phyloP scores from a whole-genome alignment of 2,888 invertebrate species.

The Leptinotarsa tumamoca region DNA sequence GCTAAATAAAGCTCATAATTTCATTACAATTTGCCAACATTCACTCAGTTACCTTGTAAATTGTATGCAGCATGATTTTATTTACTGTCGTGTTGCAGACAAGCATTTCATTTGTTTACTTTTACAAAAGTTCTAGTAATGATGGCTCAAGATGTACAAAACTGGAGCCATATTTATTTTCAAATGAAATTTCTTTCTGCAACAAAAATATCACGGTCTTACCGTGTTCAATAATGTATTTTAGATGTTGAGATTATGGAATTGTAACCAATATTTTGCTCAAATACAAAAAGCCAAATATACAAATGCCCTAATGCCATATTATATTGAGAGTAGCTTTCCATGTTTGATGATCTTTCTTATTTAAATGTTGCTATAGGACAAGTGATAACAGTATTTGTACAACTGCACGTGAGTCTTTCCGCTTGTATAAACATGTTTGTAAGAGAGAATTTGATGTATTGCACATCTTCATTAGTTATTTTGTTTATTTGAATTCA shows the following conservation, averaged over 20 bases:
- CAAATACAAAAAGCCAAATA: slow-evolving; percentile 18
- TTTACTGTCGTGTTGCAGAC: background rate
- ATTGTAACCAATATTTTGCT: slow-evolving; percentile 4
- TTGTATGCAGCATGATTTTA: background rate
- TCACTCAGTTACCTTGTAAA: slow-evolving; percentile 2
- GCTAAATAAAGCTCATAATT: slow-evolving; percentile 16
- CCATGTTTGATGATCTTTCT: slow-evolving; percentile 1
- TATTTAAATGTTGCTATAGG: background rate
- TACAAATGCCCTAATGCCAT: slow-evolving; percentile 10
- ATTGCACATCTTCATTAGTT: background rate
- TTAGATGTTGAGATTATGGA: background rate
- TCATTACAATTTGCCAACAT: slow-evolving; percentile 14
- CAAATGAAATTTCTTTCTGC: background rate
- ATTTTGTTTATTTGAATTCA: background rate
- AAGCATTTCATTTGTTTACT: background rate
- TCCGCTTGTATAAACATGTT: background rate
- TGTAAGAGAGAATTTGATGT: background rate
- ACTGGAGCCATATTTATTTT: too few species aligned
- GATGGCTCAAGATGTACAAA: too few species aligned
- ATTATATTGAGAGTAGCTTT: slow-evolving; percentile 12
- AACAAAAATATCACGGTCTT: background rate
- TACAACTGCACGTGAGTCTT: background rate
- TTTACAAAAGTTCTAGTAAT: background rate
- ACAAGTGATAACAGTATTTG: background rate
- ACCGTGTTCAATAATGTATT: background rate